These are phyloP conservation scores for Riptortus pedestris DNA, from an alignment of 1,140 invertebrate species.

Conservation along the genomic window DNA sequence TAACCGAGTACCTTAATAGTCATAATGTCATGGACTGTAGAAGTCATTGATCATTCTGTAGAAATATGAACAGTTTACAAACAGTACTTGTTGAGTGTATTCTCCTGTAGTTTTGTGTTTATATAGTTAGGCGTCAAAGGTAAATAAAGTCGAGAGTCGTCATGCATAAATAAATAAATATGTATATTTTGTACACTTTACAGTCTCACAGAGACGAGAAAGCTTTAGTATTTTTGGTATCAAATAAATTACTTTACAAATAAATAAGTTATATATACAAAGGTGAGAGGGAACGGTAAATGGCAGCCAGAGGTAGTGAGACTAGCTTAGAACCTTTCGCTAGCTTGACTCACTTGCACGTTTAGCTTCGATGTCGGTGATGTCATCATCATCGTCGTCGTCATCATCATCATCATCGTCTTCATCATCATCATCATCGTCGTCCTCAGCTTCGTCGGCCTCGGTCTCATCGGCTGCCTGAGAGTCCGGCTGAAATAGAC, in stretches of 20 bases:
- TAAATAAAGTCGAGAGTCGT: conserved; percentile 12
- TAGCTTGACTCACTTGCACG: conserved; percentile 60
- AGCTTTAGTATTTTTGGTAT: background rate
- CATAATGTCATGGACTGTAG: too few relatives aligned
- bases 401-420: conserved; percentile 63
- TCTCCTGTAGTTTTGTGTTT: too few relatives aligned
- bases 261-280: conserved; percentile 17
- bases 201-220: conserved; percentile 14
- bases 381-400: conserved; percentile 49
- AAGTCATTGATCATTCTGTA: too few relatives aligned
- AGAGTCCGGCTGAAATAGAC: conserved; percentile 27
- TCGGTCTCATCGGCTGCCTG: conserved; percentile 10
- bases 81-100: too few relatives aligned
- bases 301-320: background rate
- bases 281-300: conserved; percentile 1
- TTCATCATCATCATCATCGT: conserved; percentile 56
- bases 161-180: background rate
- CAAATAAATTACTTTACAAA: conserved; percentile 28
- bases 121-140: background rate
- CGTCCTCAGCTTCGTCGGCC: conserved; percentile 43
- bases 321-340: background rate
- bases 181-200: conserved; percentile 3
- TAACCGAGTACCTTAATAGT: too few relatives aligned
- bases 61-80: too few relatives aligned
- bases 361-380: conserved; percentile 52